Evolutionary conservation across 2,797 vertebrate genomes (phyloP).

Genomic region (Tenualosa thibaudeaui): DNA sequence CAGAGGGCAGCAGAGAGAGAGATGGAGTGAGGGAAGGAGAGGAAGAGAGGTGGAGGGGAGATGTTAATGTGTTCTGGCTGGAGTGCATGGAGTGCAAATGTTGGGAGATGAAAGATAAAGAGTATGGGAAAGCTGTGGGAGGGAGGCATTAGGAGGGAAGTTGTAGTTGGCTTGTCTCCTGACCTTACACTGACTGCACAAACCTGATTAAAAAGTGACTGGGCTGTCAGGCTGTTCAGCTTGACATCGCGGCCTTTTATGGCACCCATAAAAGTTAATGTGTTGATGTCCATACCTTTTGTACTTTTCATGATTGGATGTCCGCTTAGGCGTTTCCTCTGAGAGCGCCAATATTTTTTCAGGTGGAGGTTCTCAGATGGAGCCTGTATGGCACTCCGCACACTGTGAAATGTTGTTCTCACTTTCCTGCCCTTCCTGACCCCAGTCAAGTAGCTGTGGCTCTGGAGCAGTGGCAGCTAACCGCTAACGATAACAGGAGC

Average conservation of each 20-base stretch:
- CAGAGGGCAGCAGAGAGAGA: neutral
- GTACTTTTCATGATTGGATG: neutral
- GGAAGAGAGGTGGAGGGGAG: neutral
- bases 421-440: neutral
- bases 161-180: neutral
- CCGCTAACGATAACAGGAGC: neutral
- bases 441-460: no score
- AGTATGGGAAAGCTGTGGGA: conserved; percentile 14
- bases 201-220: neutral
- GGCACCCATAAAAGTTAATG: neutral
- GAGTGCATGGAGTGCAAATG: neutral
- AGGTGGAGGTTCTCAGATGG: neutral
- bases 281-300: neutral
- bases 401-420: neutral
- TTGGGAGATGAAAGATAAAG: neutral
- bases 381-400: neutral
- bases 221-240: neutral
- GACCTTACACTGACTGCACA: neutral
- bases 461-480: no score
- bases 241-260: neutral
- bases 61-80: neutral
- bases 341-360: neutral
- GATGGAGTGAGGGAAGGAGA: neutral
- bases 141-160: neutral
- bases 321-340: neutral